Evolutionary conservation across 2,888 invertebrate genomes (phyloP), one percentile per base, ranked within the genome.

Genomic region (Smittia sp.): DNA sequence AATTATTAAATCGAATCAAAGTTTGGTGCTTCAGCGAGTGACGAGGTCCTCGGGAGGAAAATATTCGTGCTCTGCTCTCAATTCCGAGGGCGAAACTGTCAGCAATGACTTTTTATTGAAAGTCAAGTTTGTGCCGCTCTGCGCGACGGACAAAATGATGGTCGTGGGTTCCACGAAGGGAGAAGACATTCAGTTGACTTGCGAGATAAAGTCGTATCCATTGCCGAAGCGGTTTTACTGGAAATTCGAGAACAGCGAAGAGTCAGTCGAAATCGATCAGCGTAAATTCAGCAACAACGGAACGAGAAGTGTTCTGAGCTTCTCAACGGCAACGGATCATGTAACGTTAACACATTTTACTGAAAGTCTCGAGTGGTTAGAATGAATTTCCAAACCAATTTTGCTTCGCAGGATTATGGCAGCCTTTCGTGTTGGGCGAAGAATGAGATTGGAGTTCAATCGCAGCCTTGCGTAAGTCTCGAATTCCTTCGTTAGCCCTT

Each of bases 171-270:
- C 92, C 39, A 91, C 92, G 74, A 85, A 91, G 27, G 90, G 90
- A 70, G 93, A 93, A 83, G 87, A 88, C 66, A 87, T 92, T 76
- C 88, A 91, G 79, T 90, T 93, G 77, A 86, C 87, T 74, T 93
- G 93, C 83, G 90, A 90, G 82, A 89, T 93, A 77, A 92, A 92
- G 81, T 90, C 93, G 1, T 91, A 93, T 84, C 93, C 93, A 6
- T 90, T 91, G 46, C 92, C 90, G 24, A 75, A 72, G 63, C 72
- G 67, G 1, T 74, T 74, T 68, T 58, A 66, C 52, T 74, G 74
- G 74, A 74, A 74, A 73, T 74, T 74, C 54, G 74, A 74, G 22
- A 74, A 74, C 58, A 62, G 73, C 1, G 73, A 74, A 52, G 74
- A 74, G 39, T 41, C 68, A 15, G 39, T 74, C 13, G 74, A 74